Percentiles rank a stretch among this genome's conserved stretches.
Conservation (phyloP, 2,797 vertebrate genomes). For the Hyperoplus lanceolatus region DNA sequence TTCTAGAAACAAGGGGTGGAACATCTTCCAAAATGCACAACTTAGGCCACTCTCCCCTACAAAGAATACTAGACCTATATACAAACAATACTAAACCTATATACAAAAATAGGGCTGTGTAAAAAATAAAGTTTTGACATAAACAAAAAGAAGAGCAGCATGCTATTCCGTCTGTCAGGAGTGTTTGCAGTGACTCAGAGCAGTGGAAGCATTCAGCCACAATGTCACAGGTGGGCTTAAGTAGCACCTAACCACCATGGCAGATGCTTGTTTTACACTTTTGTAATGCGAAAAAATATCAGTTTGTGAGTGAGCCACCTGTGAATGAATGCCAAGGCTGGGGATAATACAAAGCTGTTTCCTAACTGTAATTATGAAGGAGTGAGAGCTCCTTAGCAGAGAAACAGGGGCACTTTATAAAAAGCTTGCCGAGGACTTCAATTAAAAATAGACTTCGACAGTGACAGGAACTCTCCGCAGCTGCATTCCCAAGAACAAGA, state of each 20-base stretch:
- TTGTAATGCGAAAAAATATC: conserved; percentile 55
- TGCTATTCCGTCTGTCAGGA: conserved; percentile 17
- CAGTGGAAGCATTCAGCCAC: conserved; percentile 51
- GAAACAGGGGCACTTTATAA: conserved; percentile 55
- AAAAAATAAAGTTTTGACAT: conserved; percentile 22
- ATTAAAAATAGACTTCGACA: conserved; percentile 72
- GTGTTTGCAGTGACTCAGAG: conserved; percentile 33
- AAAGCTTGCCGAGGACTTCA: conserved; percentile 62
- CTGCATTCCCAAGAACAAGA: conserved; percentile 57
- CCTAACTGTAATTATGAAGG: conserved; percentile 62
- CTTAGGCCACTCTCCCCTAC: no score
- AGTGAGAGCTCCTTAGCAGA: conserved; percentile 56
- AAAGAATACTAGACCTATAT: no score
- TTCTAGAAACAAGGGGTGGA: no score
- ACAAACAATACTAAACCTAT: neutral
- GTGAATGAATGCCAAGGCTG: conserved; percentile 59
- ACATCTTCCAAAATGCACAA: no score
- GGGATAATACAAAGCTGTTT: conserved; percentile 50
- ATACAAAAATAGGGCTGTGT: conserved; percentile 7
- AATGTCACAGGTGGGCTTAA: conserved; percentile 67
- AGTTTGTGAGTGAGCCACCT: conserved; percentile 68
- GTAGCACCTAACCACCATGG: conserved; percentile 52
- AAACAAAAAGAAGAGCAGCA: conserved; percentile 23
- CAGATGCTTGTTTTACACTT: conserved; percentile 64
- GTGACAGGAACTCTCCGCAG: conserved; percentile 59